phyloP scores from a whole-genome alignment of 2,888 invertebrate genomes.

The Mythimna loreyi region DNA sequence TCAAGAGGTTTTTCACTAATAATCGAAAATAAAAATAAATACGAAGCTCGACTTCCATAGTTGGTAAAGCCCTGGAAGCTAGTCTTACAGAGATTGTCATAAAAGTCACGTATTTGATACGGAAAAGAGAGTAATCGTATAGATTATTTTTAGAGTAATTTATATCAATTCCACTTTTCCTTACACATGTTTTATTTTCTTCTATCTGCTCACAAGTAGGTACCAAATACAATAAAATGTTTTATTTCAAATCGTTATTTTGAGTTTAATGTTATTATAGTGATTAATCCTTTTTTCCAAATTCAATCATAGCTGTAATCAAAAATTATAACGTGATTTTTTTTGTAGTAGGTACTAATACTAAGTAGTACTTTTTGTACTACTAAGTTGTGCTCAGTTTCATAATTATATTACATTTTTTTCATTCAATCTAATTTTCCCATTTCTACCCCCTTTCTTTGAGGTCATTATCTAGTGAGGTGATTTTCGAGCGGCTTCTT shows the following conservation, averaged over 20 bases:
- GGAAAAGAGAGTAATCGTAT: constrained; percentile 36
- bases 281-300: too few relatives aligned
- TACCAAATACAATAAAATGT: background rate
- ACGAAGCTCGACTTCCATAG: constrained; percentile 20
- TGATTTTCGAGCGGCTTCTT: too few relatives aligned
- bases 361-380: too few relatives aligned
- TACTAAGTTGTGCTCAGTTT: too few relatives aligned
- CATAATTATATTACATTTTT: too few relatives aligned
- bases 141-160: constrained; percentile 59
- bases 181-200: constrained; percentile 31
- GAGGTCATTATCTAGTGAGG: too few relatives aligned
- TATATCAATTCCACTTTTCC: constrained; percentile 47
- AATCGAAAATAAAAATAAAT: constrained; percentile 33
- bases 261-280: background rate
- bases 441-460: too few relatives aligned
- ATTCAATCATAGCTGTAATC: too few relatives aligned
- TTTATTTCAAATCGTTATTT: too few relatives aligned
- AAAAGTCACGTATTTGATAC: constrained; percentile 57
- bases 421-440: too few relatives aligned
- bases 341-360: too few relatives aligned
- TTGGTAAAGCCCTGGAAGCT: constrained; percentile 2
- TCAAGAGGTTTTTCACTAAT: constrained; percentile 15
- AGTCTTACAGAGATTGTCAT: constrained; percentile 37
- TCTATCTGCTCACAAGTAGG: background rate
- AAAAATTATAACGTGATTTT: too few relatives aligned